Evolutionary conservation across 2,888 invertebrate genomes (phyloP).

Genomic region (Mythimna ferrago): DNA sequence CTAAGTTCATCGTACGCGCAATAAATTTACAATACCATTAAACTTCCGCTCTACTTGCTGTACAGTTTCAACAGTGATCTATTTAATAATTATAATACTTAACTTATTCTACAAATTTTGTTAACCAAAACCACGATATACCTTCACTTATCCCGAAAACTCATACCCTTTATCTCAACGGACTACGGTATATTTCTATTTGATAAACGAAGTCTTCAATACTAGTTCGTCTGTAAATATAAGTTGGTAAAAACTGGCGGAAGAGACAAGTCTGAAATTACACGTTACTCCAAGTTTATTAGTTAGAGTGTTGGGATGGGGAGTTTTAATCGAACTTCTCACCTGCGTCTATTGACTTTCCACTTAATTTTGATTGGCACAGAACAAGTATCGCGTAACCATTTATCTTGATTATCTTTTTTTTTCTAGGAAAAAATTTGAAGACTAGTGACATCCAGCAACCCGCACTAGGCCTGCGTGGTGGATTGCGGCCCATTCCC

Average conservation of each 20-base stretch:
- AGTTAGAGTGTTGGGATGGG: conserved; percentile 63
- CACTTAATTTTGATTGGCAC: conserved; percentile 62
- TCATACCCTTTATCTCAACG: conserved; percentile 8
- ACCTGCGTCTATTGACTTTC: conserved; percentile 64
- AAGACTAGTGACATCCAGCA: too few species aligned
- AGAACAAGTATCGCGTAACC: conserved; percentile 30
- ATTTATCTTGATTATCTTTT: conserved; percentile 8
- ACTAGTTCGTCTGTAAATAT: conserved; percentile 22
- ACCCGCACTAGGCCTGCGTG: too few species aligned
- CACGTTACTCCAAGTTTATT: conserved; percentile 70
- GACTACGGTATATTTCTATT: conserved; percentile 26
- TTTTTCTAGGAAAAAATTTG: too few species aligned
- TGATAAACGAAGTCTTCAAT: background rate
- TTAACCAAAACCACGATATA: conserved; percentile 42
- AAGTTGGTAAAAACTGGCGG: conserved; percentile 50
- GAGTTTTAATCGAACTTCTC: conserved; percentile 63
- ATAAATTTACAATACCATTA: conserved; percentile 65
- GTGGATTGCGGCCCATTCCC: too few species aligned
- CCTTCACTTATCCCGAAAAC: background rate
- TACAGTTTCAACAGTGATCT: conserved; percentile 63
- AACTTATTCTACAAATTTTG: conserved; percentile 68
- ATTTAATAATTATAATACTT: conserved; percentile 70
- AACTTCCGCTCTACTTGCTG: conserved; percentile 59
- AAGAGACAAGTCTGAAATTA: conserved; percentile 69
- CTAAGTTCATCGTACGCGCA: conserved; percentile 54